Conservation (phyloP, 37 sponge, comb jelly and placozoan species). For the Eunapius fragilis region DNA sequence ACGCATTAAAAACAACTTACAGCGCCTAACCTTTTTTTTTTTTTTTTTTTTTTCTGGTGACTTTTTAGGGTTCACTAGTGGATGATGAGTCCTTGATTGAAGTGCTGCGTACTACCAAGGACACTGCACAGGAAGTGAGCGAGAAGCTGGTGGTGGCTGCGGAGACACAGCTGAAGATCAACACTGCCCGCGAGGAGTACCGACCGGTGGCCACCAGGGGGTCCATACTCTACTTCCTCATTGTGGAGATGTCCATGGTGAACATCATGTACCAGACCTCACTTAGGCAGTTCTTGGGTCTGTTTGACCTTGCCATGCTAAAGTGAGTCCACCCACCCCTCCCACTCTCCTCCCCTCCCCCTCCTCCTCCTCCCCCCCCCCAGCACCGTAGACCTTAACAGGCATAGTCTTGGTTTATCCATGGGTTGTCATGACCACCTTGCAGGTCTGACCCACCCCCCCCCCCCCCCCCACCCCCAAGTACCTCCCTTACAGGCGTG, state of each 20-base stretch:
- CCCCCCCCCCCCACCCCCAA: neutral
- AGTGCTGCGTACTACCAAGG: slow-evolving; percentile 91
- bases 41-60: neutral
- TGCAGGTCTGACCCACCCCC: no score
- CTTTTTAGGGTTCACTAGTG: slow-evolving; percentile 90
- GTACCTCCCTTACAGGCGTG: neutral
- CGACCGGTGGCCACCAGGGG: slow-evolving; percentile 97
- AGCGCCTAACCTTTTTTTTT: no score
- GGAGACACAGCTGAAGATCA: slow-evolving; percentile 96
- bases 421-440: no score
- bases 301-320: slow-evolving; percentile 94
- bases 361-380: neutral
- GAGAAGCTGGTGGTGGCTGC: slow-evolving; percentile 94
- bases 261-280: slow-evolving; percentile 99
- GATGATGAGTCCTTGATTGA: slow-evolving; percentile 97
- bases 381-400: no score
- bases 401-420: no score
- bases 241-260: slow-evolving; percentile 99
- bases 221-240: slow-evolving; percentile 97
- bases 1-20: no score
- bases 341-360: neutral
- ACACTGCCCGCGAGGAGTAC: slow-evolving; percentile 96
- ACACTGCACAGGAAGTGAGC: slow-evolving; percentile 92
- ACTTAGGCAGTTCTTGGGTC: slow-evolving; percentile 90
- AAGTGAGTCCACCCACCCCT: slow-evolving; percentile 46